Conservation (phyloP, 2,797 vertebrate species). For the Tenualosa thibaudeaui region DNA sequence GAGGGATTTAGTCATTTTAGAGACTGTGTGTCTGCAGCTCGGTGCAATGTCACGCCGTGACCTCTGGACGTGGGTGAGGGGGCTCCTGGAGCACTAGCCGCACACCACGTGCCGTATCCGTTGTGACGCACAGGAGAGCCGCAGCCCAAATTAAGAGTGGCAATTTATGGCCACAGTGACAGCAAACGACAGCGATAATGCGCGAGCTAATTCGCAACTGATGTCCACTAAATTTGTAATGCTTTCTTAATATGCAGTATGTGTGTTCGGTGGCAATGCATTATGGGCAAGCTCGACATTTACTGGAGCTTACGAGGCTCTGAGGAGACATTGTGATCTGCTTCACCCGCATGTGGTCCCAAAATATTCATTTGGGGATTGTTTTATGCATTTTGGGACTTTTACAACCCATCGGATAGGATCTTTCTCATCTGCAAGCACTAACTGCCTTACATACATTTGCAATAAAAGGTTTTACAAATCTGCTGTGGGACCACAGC, state of each 20-base stretch:
- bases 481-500: slow-evolving; percentile 50
- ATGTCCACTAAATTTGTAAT: slow-evolving; percentile 72
- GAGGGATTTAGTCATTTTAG: slow-evolving; percentile 78
- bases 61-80: slow-evolving; percentile 61
- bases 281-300: slow-evolving; percentile 73
- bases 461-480: slow-evolving; percentile 54
- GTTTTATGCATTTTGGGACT: slow-evolving; percentile 69
- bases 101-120: not conserved
- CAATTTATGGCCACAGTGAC: slow-evolving; percentile 64
- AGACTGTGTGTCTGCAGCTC: slow-evolving; percentile 73
- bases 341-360: slow-evolving; percentile 69
- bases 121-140: slow-evolving; percentile 41
- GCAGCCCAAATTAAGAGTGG: slow-evolving; percentile 59
- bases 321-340: slow-evolving; percentile 73
- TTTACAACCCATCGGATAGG: slow-evolving; percentile 69
- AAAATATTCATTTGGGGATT: slow-evolving; percentile 71
- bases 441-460: slow-evolving; percentile 59
- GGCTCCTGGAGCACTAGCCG: slow-evolving; percentile 34
- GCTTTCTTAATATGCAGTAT: slow-evolving; percentile 66
- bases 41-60: slow-evolving; percentile 75
- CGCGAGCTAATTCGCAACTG: slow-evolving; percentile 67
- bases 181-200: slow-evolving; percentile 73
- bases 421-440: slow-evolving; percentile 62
- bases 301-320: slow-evolving; percentile 75
- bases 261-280: slow-evolving; percentile 66